Conservation (phyloP, 2,797 vertebrate species). For the Crocodylus rhombifer region DNA sequence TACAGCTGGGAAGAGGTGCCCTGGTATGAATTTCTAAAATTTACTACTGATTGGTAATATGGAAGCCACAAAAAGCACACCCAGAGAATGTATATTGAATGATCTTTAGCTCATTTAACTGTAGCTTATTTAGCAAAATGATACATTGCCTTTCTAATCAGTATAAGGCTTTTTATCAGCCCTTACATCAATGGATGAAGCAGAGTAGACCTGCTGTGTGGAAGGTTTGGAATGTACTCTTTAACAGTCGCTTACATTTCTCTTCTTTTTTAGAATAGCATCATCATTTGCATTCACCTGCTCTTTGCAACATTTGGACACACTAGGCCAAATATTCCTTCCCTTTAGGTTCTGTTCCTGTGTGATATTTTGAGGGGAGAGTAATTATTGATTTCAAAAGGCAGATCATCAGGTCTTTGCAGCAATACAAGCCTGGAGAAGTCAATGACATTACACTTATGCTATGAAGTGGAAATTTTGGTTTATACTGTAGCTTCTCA, state of each 20-base stretch:
- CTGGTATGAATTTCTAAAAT: background rate
- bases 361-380: background rate
- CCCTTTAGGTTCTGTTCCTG: background rate
- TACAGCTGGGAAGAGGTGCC: background rate
- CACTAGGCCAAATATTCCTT: background rate
- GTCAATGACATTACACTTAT: rapidly evolving
- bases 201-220: background rate
- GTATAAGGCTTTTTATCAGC: slow-evolving; percentile 9
- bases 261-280: background rate
- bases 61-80: background rate
- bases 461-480: background rate
- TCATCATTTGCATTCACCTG: background rate
- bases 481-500: background rate
- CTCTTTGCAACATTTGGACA: background rate
- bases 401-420: background rate
- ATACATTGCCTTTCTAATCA: slow-evolving; percentile 22
- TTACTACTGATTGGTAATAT: background rate
- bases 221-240: background rate
- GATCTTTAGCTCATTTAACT: background rate
- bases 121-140: slow-evolving; percentile 52
- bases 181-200: slow-evolving; percentile 16
- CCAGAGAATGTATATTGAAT: background rate
- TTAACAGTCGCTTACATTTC: background rate
- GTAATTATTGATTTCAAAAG: background rate
- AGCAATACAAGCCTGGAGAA: background rate